Evolutionary conservation across 53 echinoderm and acorn worm genomes (phyloP), one percentile per base, ranked within the genome.

Genomic region (Apostichopus leukothele): DNA sequence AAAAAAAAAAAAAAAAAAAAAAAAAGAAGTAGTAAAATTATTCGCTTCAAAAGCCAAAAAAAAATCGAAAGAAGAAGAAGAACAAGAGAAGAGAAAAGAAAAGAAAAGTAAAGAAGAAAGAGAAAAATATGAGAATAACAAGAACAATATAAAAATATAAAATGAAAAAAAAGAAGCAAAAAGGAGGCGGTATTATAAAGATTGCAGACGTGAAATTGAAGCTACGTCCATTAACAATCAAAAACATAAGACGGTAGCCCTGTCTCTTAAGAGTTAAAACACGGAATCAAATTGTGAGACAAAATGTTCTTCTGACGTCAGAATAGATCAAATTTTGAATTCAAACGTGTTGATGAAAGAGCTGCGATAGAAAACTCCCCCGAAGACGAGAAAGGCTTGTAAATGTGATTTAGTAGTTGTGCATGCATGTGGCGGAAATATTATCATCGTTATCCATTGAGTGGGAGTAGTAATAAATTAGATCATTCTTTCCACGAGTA

Each of bases 271-370:
- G 16, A 71, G 6, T 71, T 71, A 18, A 71, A 39, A 16, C 14
- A n/a, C 71, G 20, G 20, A 71, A 71, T 71, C 71, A 71, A 71
- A 71, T 71, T 71, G 71, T n/a, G 71, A 71, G 6, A 21, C n/a
- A 54, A 81, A 59, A 59, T n/a, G 54, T 23, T 55, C 55, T 16
- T 6, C 53, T 54, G 81, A 81, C 81, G 81, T 81, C 81, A 81
- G 55, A 81, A 12, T 81, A 57, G 2, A 22, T 59, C 81, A 81
- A 57, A 81, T 54, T 14, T 81, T 25, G 54, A 59, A 8, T 54
- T 81, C 25, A n/a, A 59, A 53, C 59, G 81, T 55, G 53, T n/a
- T 54, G 59, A 14, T 81, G 60, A 81, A 81, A 54, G 51, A 16
- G 60, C 57, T 9, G 57, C 57, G 39, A 39, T 39, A 39, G 39